phyloP scores from a whole-genome alignment of 2,113 vertebrate species.

The Sorex fumeus region DNA sequence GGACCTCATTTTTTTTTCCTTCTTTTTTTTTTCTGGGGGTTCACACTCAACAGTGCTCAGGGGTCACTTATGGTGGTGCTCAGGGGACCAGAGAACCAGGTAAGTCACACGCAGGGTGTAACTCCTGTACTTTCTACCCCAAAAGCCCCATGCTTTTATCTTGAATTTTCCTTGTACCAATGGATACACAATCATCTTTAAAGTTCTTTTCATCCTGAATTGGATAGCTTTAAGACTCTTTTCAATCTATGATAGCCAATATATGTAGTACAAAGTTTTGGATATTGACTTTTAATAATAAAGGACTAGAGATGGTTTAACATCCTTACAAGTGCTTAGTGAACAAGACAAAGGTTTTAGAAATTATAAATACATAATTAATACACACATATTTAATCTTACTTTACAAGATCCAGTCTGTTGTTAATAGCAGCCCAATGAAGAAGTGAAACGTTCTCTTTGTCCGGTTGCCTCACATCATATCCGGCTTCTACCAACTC shows the following conservation, averaged over 20 bases:
- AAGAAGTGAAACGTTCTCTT: slow-evolving; percentile 97
- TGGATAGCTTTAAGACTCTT: neutral
- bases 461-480: slow-evolving; percentile 95
- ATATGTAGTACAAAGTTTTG: neutral
- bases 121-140: neutral
- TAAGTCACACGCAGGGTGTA: too few species aligned
- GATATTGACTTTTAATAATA: neutral
- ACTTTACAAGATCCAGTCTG: slow-evolving; percentile 95
- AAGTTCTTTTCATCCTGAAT: neutral
- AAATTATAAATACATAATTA: slow-evolving; percentile 50
- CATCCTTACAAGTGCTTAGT: slow-evolving; percentile 9
- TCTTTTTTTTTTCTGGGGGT: neutral
- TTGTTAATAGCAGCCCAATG: slow-evolving; percentile 99
- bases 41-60: too few species aligned
- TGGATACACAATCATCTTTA: neutral
- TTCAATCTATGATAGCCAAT: neutral
- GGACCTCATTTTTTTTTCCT: neutral
- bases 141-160: neutral
- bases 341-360: slow-evolving; percentile 36
- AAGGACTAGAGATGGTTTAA: slow-evolving; percentile 12
- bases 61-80: too few species aligned
- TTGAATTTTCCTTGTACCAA: slow-evolving; percentile 3
- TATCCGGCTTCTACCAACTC: slow-evolving; percentile 97
- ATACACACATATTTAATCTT: slow-evolving; percentile 79
- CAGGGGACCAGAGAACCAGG: too few species aligned